Percentiles rank a stretch among this genome's conserved stretches.
Conservation (phyloP, 2,797 vertebrate species). For the Setipinna tenuifilis region DNA sequence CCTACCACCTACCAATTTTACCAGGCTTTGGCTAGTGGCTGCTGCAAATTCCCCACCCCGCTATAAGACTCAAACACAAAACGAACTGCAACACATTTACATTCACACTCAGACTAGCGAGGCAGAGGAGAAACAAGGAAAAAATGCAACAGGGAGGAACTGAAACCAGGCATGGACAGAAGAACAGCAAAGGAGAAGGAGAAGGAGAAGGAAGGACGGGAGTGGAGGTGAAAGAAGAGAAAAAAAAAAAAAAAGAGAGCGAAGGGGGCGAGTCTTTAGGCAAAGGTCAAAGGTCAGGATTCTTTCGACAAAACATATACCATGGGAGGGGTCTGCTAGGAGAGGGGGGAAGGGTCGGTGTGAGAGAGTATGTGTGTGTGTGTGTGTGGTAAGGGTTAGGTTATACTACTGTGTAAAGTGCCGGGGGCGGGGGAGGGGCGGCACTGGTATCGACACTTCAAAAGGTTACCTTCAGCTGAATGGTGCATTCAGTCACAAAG, state of each 20-base stretch:
- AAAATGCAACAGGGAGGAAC: too few relatives aligned
- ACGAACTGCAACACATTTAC: too few relatives aligned
- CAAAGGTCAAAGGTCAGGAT: background rate
- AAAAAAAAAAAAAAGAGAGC: background rate
- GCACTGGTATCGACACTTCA: constrained; percentile 1
- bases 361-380: background rate
- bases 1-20: too few relatives aligned
- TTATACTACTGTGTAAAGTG: constrained; percentile 17
- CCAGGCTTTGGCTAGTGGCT: too few relatives aligned
- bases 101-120: too few relatives aligned
- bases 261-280: background rate
- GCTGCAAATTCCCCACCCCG: too few relatives aligned
- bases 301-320: constrained; percentile 17
- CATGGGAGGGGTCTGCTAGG: background rate
- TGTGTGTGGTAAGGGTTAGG: background rate
- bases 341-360: background rate
- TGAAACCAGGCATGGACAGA: too few relatives aligned
- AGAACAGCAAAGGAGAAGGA: too few relatives aligned
- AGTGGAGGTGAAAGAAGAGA: background rate
- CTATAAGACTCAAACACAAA: too few relatives aligned
- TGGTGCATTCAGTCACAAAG: background rate
- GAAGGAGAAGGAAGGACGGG: background rate
- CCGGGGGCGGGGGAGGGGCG: background rate
- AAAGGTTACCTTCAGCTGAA: constrained; percentile 11
- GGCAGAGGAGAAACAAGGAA: too few relatives aligned